phyloP scores from a whole-genome alignment of 2,797 vertebrate species.

The Poecilia picta region DNA sequence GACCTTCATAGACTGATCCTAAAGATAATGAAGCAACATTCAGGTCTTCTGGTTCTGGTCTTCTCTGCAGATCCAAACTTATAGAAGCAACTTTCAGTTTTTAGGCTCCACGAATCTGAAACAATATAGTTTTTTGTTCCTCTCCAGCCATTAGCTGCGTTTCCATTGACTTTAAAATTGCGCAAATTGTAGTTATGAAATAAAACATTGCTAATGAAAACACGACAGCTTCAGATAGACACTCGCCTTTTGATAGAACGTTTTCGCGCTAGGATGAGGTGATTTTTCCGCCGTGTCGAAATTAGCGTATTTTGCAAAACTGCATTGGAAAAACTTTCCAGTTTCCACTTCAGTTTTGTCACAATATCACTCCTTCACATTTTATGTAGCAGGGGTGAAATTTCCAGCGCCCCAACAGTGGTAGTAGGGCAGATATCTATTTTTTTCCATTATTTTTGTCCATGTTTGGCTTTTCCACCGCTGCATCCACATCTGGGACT shows the following conservation, averaged over 20 bases:
- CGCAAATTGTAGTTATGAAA: too few relatives aligned
- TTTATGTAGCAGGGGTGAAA: neutral
- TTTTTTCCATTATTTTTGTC: neutral
- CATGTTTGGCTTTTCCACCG: neutral
- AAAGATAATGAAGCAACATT: neutral
- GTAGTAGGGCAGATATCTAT: neutral
- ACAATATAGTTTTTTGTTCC: too few relatives aligned
- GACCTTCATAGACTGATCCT: neutral
- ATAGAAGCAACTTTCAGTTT: neutral
- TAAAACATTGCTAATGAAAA: too few relatives aligned
- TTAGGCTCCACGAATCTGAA: neutral
- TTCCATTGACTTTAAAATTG: too few relatives aligned
- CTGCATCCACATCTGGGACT: too few relatives aligned
- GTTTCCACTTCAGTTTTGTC: neutral
- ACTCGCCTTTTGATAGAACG: too few relatives aligned
- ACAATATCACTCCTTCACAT: neutral
- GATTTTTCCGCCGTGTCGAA: too few relatives aligned
- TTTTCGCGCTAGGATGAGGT: too few relatives aligned
- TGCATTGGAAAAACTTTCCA: too few relatives aligned
- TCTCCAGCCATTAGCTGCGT: neutral
- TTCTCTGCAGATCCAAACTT: neutral
- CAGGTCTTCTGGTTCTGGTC: neutral
- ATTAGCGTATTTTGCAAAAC: too few relatives aligned
- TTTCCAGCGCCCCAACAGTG: neutral
- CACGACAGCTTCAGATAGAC: too few relatives aligned